phyloP scores from a whole-genome alignment of 53 echinoderm and acorn worm species.

The Patiria pectinifera region DNA sequence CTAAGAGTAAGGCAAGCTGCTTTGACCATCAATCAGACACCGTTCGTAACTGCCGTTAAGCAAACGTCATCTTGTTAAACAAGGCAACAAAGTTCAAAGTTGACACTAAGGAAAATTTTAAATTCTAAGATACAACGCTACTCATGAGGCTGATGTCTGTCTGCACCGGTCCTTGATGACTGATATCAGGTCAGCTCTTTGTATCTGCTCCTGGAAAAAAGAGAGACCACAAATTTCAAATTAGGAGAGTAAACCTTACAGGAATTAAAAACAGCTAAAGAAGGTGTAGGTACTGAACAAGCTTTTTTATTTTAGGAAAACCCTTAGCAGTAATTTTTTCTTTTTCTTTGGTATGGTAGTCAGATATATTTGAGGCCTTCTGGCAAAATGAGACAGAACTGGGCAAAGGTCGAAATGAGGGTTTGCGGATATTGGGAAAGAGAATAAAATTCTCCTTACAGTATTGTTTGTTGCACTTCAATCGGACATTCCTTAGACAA shows the following conservation, averaged over 20 bases:
- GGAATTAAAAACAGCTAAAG: too few species aligned
- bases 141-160: neutral
- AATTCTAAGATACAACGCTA: neutral
- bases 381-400: too few species aligned
- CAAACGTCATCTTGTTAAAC: neutral
- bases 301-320: neutral
- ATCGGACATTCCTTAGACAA: too few species aligned
- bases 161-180: constrained; percentile 69
- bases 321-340: neutral
- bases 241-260: neutral
- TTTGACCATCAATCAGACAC: neutral
- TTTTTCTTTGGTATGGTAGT: neutral
- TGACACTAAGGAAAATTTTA: neutral
- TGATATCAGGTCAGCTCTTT: constrained; percentile 60
- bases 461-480: too few species aligned
- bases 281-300: too few species aligned
- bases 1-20: neutral
- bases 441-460: too few species aligned
- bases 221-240: neutral
- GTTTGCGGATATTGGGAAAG: too few species aligned
- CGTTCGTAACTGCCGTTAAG: neutral
- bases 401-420: too few species aligned
- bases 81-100: neutral
- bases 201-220: constrained; percentile 51
- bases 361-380: too few species aligned